Evolutionary conservation across 1,140 invertebrate species (phyloP), one percentile per base, ranked within the genome.

Genomic region (Apis cerana): DNA sequence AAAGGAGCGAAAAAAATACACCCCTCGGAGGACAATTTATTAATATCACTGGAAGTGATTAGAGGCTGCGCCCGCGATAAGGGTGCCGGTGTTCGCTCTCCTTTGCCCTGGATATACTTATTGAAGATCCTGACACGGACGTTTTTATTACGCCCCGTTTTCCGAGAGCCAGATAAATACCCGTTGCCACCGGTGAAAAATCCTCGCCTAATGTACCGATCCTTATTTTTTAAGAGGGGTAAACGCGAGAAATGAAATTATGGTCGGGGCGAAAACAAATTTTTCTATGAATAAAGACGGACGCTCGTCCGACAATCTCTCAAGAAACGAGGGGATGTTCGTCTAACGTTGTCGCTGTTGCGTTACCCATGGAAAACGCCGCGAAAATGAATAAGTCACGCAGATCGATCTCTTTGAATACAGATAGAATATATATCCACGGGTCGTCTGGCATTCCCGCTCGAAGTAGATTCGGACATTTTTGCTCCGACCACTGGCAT

Each of bases 21-120:
- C 71, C 62, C 58, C 67, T 62, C 21, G 52, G 58, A 68, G 70
- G 75, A 86, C 74, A 65, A 88, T 85, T 87, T 88, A 88, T 88
- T 88, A 88, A 88, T 88, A 84, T 80, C 75, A 62, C 62, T 71
- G 62, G 62, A 74, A 82, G 68, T 59, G 68, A 74, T 82, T 82
- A 82, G 74, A 82, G 81, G 43, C 80, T 27, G 43, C 56, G 72
- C 1, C 33, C 15, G 23, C 75, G 80, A 78, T 82, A 82, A 78
- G 75, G 81, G 64, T 58, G 61, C 19, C 19, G 27, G 1, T 1
- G 58, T 62, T 82, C 17, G 7, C 15, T 33, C 56, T 70, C 65
- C 56, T 77, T 78, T 48, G 58, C 62, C 33, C 5, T 62, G 27
- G 48, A 78, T 54, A 61, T 62, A 52, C 67, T 82, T 82, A 82